Conservation (phyloP, 92 coral and sea anemone genomes). For the Diadumene lineata region DNA sequence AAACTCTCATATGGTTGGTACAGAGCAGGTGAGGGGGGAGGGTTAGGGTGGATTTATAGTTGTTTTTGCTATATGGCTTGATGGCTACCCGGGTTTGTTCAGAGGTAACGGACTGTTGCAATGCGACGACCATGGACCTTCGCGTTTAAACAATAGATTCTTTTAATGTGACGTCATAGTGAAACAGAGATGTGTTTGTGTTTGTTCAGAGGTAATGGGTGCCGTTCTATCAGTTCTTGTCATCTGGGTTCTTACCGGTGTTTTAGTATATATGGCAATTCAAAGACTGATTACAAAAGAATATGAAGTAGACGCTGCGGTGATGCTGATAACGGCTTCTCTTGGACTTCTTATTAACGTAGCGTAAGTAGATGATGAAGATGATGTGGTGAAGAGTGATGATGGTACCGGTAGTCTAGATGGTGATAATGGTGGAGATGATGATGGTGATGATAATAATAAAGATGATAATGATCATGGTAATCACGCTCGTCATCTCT, state of each 20-base stretch:
- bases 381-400: too few species aligned
- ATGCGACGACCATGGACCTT: too few species aligned
- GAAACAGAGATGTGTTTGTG: background rate
- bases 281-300: slow-evolving; percentile 67
- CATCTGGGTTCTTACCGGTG: slow-evolving; percentile 93
- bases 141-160: too few species aligned
- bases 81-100: too few species aligned
- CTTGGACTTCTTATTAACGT: slow-evolving; percentile 86
- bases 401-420: too few species aligned
- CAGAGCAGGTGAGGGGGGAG: slow-evolving; percentile 63
- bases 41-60: background rate
- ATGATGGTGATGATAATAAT: too few species aligned
- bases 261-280: slow-evolving; percentile 79
- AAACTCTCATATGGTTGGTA: slow-evolving; percentile 94
- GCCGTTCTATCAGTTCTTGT: slow-evolving; percentile 87
- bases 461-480: too few species aligned
- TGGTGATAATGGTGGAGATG: too few species aligned
- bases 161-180: too few species aligned
- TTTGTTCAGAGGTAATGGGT: slow-evolving; percentile 90
- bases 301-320: slow-evolving; percentile 75
- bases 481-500: too few species aligned
- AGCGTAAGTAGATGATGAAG: slow-evolving; percentile 57
- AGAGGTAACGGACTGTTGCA: too few species aligned
- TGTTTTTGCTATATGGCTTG: background rate
- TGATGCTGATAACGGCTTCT: slow-evolving; percentile 84